A percentile compares a stretch with the other conserved stretches of the same genome.
phyloP scores from a whole-genome alignment of 1,140 invertebrate genomes.

The Thaumetopoea pityocampa region DNA sequence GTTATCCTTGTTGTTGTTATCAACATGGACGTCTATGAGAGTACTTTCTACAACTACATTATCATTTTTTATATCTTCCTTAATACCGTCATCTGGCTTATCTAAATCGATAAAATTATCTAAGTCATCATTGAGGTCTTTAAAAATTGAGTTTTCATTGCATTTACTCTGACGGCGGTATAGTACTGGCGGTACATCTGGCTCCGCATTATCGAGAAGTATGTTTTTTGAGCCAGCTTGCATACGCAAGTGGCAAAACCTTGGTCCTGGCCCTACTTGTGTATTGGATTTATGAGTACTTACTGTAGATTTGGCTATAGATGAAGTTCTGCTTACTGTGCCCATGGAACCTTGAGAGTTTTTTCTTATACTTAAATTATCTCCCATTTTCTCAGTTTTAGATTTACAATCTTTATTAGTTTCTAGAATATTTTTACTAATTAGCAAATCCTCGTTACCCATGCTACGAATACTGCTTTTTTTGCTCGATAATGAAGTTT shows the following conservation, averaged over 20 bases:
- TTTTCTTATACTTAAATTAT: conserved; percentile 44
- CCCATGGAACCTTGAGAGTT: conserved; percentile 70
- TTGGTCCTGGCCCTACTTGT: conserved; percentile 77
- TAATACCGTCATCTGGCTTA: conserved; percentile 42
- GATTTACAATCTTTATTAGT: conserved; percentile 39
- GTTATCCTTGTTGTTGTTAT: conserved; percentile 57
- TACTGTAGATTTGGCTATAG: conserved; percentile 64
- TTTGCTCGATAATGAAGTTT: conserved; percentile 57
- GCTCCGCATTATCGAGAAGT: conserved; percentile 84
- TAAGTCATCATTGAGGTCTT: conserved; percentile 57
- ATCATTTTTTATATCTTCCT: conserved; percentile 43
- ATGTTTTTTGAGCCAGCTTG: conserved; percentile 87
- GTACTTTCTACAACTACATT: conserved; percentile 63
- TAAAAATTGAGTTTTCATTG: conserved; percentile 65
- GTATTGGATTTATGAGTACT: conserved; percentile 68
- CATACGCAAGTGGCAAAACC: conserved; percentile 83
- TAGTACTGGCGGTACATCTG: conserved; percentile 80
- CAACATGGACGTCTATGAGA: conserved; percentile 63
- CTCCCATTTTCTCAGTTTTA: conserved; percentile 32
- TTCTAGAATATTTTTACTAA: conserved; percentile 38
- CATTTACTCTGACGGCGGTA: conserved; percentile 78
- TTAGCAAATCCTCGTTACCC: conserved; percentile 43
- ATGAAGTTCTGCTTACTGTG: conserved; percentile 66
- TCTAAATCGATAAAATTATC: conserved; percentile 60
- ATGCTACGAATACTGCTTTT: conserved; percentile 58